A percentile compares a stretch with the other conserved stretches of the same genome.
phyloP scores from a whole-genome alignment of 2,113 vertebrate species.

The Onychostoma macrolepis region DNA sequence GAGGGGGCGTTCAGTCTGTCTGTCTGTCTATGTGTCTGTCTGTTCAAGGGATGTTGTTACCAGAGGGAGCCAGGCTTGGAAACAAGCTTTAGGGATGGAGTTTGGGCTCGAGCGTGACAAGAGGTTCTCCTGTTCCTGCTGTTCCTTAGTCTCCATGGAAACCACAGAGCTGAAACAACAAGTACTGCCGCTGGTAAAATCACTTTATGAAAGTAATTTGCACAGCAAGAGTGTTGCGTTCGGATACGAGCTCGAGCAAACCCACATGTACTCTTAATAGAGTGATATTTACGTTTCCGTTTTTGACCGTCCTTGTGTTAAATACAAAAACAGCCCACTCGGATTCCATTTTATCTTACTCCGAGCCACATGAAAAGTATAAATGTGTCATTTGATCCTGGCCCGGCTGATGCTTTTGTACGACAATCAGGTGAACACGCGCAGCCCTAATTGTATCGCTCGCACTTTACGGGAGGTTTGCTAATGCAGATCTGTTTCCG shows the following conservation, averaged over 20 bases:
- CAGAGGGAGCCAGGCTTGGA: constrained; percentile 2
- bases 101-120: constrained; percentile 43
- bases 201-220: constrained; percentile 62
- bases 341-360: not conserved
- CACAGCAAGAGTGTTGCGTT: constrained; percentile 45
- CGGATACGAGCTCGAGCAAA: constrained; percentile 9
- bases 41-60: constrained; percentile 33
- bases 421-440: constrained; percentile 17
- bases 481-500: constrained; percentile 6
- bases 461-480: not conserved
- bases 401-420: not conserved
- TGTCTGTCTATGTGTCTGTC: constrained; percentile 13
- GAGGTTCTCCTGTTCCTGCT: constrained; percentile 50
- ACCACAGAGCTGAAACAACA: constrained; percentile 60
- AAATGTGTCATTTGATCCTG: not conserved
- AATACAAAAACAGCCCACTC: constrained; percentile 12
- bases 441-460: not conserved
- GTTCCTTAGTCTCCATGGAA: constrained; percentile 67
- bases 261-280: not conserved
- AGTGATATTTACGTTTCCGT: not conserved
- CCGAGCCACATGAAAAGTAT: not conserved
- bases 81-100: constrained; percentile 16
- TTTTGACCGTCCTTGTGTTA: constrained; percentile 7
- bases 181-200: constrained; percentile 57
- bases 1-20: not conserved